A percentile compares a stretch with the other conserved stretches of the same genome.
Conservation (phyloP, 1,140 invertebrate genomes). For the Lepidurus packardi region DNA sequence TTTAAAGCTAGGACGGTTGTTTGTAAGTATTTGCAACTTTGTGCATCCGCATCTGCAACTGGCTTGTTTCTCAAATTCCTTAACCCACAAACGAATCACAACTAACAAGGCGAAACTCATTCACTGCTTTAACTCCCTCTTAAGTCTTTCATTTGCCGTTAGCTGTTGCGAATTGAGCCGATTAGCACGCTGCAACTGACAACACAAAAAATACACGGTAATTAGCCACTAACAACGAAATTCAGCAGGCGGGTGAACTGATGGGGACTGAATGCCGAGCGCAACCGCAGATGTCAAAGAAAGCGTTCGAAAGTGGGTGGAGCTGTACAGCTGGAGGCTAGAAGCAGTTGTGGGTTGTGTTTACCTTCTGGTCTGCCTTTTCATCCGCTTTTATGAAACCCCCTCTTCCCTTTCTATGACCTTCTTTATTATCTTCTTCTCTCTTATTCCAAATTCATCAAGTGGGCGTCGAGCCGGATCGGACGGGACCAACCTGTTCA, state of each 20-base stretch:
- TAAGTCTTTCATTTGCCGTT: too few relatives aligned
- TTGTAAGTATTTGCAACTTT: background rate
- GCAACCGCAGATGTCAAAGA: background rate
- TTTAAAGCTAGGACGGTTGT: background rate
- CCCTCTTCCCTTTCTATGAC: background rate
- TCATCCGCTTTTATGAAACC: background rate
- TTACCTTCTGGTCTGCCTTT: background rate
- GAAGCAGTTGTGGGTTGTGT: background rate
- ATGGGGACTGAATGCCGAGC: background rate
- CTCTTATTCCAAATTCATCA: background rate
- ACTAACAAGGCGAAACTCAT: too few relatives aligned
- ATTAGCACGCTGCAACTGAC: background rate
- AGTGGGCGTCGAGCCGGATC: slow-evolving; percentile 20
- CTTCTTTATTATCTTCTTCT: background rate
- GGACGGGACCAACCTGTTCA: background rate
- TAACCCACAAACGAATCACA: background rate
- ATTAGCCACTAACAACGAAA: background rate
- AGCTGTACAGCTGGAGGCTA: background rate
- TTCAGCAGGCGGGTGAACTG: background rate
- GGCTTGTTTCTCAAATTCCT: background rate
- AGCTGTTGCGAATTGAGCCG: too few relatives aligned
- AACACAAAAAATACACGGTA: background rate
- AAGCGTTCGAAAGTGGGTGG: background rate
- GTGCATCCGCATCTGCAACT: background rate
- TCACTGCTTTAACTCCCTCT: too few relatives aligned